phyloP scores from a whole-genome alignment of 2,113 vertebrate genomes.

The Nycticebus coucang region DNA sequence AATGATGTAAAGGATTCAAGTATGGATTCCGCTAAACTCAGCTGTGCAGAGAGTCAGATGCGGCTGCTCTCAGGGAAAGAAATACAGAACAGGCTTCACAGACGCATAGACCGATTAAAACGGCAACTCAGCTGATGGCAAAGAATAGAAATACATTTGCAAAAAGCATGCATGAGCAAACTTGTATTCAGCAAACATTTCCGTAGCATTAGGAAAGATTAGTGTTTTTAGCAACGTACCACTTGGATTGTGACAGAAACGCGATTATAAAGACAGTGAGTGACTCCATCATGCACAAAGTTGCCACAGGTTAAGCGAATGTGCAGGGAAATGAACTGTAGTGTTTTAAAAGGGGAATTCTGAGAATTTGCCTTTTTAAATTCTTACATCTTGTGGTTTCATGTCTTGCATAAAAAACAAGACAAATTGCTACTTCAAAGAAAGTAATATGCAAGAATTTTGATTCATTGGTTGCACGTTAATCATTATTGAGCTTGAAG shows the following conservation, averaged over 20 bases:
- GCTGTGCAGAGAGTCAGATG: constrained; percentile 8
- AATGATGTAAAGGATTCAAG: neutral
- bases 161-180: constrained; percentile 58
- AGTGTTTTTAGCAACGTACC: constrained; percentile 38
- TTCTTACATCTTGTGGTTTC: neutral
- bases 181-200: constrained; percentile 60
- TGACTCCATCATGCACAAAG: neutral
- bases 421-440: constrained; percentile 28
- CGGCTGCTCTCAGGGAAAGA: neutral
- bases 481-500: neutral
- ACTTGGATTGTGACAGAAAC: constrained; percentile 33
- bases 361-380: constrained; percentile 16
- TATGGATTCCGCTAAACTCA: constrained; percentile 1
- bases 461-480: constrained; percentile 15
- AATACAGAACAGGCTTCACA: neutral
- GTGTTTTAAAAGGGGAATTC: neutral
- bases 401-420: constrained; percentile 16
- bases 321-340: neutral
- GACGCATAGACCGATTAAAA: constrained; percentile 63
- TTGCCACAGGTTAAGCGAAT: neutral
- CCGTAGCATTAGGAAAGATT: constrained; percentile 58
- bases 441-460: neutral
- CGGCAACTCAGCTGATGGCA: constrained; percentile 65
- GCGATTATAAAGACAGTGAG: constrained; percentile 21
- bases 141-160: constrained; percentile 64